Conservation (phyloP, 2,113 vertebrate species). For the Neolamprologus falcicula region DNA sequence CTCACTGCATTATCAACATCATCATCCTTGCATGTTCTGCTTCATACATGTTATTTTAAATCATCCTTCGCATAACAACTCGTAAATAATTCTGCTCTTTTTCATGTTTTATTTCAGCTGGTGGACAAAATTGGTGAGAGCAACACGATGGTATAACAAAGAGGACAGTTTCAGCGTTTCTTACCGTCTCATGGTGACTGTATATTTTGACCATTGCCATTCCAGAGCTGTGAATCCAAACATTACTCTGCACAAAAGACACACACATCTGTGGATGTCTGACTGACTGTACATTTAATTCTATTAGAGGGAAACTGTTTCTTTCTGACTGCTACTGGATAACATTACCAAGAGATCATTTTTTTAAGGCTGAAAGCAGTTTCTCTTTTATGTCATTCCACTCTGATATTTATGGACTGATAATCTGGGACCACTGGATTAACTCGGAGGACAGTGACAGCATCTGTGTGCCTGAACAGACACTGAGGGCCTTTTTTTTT, state of each 20-base stretch:
- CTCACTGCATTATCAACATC: neutral
- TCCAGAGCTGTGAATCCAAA: slow-evolving; percentile 25
- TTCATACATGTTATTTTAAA: neutral
- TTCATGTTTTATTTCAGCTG: slow-evolving; percentile 72
- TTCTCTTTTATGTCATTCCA: slow-evolving; percentile 18
- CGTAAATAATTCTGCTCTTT: neutral
- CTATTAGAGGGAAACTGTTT: neutral
- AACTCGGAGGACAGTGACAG: neutral
- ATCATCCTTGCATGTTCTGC: neutral
- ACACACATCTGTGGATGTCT: neutral
- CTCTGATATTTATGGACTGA: slow-evolving; percentile 33
- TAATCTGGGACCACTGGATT: slow-evolving; percentile 19
- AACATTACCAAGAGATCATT: neutral
- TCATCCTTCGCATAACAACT: neutral
- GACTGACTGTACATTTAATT: neutral
- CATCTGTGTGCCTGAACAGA: slow-evolving; percentile 3
- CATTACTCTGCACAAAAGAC: slow-evolving; percentile 1
- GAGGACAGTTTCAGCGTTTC: slow-evolving; percentile 7
- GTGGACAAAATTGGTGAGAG: slow-evolving; percentile 96
- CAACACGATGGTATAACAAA: slow-evolving; percentile 95
- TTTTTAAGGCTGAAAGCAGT: slow-evolving; percentile 9
- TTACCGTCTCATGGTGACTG: neutral
- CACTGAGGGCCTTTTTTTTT: neutral
- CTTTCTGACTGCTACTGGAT: neutral
- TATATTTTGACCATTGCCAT: slow-evolving; percentile 15